Evolutionary conservation across 64 coral and sea anemone species (phyloP).

Genomic region (Cladopsammia gracilis): DNA sequence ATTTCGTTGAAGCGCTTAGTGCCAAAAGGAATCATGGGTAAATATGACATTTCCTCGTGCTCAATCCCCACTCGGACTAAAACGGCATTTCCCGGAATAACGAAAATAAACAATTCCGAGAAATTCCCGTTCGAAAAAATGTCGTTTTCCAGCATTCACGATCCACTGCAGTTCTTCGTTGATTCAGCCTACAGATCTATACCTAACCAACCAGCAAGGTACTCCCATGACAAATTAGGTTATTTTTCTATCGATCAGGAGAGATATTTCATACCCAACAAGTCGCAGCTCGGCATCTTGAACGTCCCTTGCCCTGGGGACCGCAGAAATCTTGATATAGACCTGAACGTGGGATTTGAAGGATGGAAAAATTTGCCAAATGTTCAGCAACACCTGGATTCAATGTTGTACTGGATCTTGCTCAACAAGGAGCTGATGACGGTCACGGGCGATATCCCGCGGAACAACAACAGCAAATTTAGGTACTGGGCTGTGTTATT

Average conservation of each 20-base stretch:
- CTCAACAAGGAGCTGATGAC: conserved; percentile 23
- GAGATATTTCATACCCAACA: conserved; percentile 5
- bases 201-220: background rate
- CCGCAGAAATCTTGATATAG: conserved; percentile 14
- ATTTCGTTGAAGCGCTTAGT: background rate
- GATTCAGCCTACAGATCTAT: conserved; percentile 1
- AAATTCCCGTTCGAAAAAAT: background rate
- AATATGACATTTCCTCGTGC: background rate
- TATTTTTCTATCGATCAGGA: conserved; percentile 20
- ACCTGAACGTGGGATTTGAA: conserved; percentile 37
- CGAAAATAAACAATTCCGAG: background rate
- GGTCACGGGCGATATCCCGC: background rate
- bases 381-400: conserved; percentile 49
- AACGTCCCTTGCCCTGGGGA: background rate
- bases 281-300: background rate
- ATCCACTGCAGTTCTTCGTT: background rate
- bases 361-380: conserved; percentile 12
- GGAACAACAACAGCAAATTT: no score
- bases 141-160: background rate
- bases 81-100: background rate
- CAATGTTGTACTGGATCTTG: conserved; percentile 31
- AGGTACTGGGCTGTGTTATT: no score
- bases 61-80: background rate
- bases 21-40: conserved; percentile 1
- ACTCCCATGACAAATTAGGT: conserved; percentile 28